A percentile compares a stretch with the other conserved stretches of the same genome.
Conservation (phyloP, 1,140 invertebrate genomes). For the Sycophaga agraensis region DNA sequence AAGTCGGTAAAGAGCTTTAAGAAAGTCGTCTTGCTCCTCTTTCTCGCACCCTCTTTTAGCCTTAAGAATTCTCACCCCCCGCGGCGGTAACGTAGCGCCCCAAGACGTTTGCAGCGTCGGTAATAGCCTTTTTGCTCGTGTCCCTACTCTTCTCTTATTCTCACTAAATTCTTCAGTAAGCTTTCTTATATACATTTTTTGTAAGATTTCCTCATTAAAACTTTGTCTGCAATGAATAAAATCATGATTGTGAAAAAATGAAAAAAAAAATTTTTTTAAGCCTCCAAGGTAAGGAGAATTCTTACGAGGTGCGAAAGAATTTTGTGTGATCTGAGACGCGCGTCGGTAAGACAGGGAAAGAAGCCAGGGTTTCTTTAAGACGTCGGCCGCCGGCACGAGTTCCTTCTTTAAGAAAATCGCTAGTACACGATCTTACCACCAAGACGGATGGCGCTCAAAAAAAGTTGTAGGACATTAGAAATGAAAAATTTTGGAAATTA, state of each 20-base stretch:
- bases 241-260: too few relatives aligned
- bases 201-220: too few relatives aligned
- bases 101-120: slow-evolving; percentile 41
- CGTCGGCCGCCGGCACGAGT: slow-evolving; percentile 45
- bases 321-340: too few relatives aligned
- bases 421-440: slow-evolving; percentile 35
- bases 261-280: too few relatives aligned
- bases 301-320: too few relatives aligned
- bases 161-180: too few relatives aligned
- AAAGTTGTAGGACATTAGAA: neutral
- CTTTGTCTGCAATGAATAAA: too few relatives aligned
- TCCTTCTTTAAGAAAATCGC: slow-evolving; percentile 46
- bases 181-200: too few relatives aligned
- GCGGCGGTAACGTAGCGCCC: slow-evolving; percentile 52
- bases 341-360: slow-evolving; percentile 57
- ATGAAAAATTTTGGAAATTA: too few relatives aligned
- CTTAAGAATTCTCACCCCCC: slow-evolving; percentile 51
- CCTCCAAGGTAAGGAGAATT: neutral
- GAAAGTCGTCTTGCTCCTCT: slow-evolving; percentile 43
- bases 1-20: slow-evolving; percentile 53
- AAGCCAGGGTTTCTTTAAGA: slow-evolving; percentile 52
- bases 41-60: slow-evolving; percentile 47
- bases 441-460: slow-evolving; percentile 44
- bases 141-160: neutral
- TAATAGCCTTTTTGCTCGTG: slow-evolving; percentile 33